phyloP scores from a whole-genome alignment of 2,888 invertebrate genomes.

The Eristalinus aeneus region DNA sequence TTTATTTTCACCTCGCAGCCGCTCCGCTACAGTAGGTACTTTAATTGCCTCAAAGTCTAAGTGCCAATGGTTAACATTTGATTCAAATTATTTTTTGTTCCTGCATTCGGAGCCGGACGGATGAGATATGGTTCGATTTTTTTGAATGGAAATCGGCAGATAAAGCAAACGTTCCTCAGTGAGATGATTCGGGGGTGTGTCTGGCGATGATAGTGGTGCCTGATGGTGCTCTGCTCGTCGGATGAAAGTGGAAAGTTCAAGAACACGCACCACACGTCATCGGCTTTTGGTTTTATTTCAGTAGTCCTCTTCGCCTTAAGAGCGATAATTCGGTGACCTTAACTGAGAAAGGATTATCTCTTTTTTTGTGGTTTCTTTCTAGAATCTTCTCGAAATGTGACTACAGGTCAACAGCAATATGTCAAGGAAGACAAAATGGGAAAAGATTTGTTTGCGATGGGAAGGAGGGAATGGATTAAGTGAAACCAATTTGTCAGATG shows the following conservation, averaged over 20 bases:
- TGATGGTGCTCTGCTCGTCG: neutral
- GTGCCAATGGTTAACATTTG: slow-evolving; percentile 7
- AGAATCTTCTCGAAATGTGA: neutral
- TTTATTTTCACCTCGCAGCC: neutral
- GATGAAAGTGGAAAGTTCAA: neutral
- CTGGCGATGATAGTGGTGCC: neutral
- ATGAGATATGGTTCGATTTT: neutral
- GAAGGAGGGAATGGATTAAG: neutral
- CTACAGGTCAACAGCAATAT: neutral
- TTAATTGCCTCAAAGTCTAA: slow-evolving; percentile 25
- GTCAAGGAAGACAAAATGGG: neutral
- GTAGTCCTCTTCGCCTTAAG: neutral
- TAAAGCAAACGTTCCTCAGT: neutral
- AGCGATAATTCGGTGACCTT: neutral
- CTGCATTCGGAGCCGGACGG: neutral
- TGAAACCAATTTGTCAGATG: neutral
- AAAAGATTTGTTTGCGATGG: neutral
- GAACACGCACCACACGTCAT: neutral
- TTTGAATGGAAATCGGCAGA: neutral
- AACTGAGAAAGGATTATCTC: neutral
- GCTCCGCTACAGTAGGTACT: neutral
- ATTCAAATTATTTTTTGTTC: neutral
- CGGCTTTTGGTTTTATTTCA: neutral
- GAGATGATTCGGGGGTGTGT: neutral
- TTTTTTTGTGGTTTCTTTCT: neutral